phyloP scores from a whole-genome alignment of 2,888 invertebrate species.

The Coelogynopora nodosa region DNA sequence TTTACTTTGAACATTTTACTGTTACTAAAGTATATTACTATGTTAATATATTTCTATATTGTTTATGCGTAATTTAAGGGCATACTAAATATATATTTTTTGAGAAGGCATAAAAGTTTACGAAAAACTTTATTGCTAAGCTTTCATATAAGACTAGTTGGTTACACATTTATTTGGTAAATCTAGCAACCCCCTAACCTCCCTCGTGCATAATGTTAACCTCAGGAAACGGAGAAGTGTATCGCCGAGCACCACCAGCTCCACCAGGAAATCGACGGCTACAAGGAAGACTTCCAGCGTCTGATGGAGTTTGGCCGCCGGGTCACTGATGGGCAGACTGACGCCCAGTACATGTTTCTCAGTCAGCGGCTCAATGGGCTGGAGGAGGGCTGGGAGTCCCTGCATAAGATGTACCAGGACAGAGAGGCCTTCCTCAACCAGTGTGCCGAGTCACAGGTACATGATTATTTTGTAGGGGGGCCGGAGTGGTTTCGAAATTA shows the following conservation, averaged over 20 bases:
- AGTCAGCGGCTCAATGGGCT: slow-evolving; percentile 86
- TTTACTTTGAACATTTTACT: too few relatives aligned
- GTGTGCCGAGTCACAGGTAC: slow-evolving; percentile 71
- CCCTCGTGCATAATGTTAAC: too few relatives aligned
- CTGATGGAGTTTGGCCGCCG: slow-evolving; percentile 93
- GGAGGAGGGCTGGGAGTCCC: slow-evolving; percentile 96
- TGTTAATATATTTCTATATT: too few relatives aligned
- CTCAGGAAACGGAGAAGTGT: slow-evolving; percentile 90
- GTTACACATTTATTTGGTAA: background rate
- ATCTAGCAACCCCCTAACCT: too few relatives aligned
- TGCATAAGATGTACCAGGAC: slow-evolving; percentile 99
- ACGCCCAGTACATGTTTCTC: slow-evolving; percentile 99
- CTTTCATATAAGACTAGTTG: too few relatives aligned
- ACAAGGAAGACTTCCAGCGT: slow-evolving; percentile 91
- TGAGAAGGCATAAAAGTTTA: too few relatives aligned
- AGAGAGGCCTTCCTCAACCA: slow-evolving; percentile 87
- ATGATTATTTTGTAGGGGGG: too few relatives aligned
- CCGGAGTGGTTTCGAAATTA: too few relatives aligned
- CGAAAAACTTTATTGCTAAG: too few relatives aligned
- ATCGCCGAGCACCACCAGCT: slow-evolving; percentile 95
- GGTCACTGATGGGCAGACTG: slow-evolving; percentile 71
- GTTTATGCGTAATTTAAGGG: too few relatives aligned
- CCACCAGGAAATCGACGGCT: slow-evolving; percentile 97
- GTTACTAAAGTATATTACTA: too few relatives aligned
- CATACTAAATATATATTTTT: too few relatives aligned